These are phyloP conservation scores for Lutraria rhynchaena DNA, from an alignment of 1,140 invertebrate genomes.

Conservation along the genomic window DNA sequence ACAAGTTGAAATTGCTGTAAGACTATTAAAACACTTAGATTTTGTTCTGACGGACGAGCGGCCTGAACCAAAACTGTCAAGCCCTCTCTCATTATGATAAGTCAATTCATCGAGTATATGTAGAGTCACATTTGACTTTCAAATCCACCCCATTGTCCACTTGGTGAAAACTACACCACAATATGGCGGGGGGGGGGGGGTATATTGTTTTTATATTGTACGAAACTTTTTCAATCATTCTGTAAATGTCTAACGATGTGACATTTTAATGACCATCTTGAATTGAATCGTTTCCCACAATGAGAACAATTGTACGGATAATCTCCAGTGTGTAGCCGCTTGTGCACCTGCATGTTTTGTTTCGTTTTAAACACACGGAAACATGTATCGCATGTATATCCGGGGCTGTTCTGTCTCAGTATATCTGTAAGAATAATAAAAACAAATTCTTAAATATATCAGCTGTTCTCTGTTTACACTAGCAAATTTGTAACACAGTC, in stretches of 20 bases:
- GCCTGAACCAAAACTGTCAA: too few species aligned
- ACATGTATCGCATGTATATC: conserved; percentile 92
- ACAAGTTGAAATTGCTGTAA: too few species aligned
- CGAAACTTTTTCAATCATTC: too few species aligned
- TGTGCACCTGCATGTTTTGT: conserved; percentile 47
- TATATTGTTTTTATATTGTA: too few species aligned
- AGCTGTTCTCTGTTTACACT: background rate
- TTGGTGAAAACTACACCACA: too few species aligned
- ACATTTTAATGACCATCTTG: conserved; percentile 91
- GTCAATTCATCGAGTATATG: too few species aligned
- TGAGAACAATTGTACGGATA: conserved; percentile 44
- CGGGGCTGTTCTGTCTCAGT: conserved; percentile 87
- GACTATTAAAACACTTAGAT: too few species aligned
- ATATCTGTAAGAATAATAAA: conserved; percentile 5
- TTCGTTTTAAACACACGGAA: conserved; percentile 79
- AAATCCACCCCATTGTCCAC: too few species aligned
- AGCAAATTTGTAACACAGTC: background rate
- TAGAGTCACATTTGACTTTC: too few species aligned
- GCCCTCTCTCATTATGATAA: too few species aligned
- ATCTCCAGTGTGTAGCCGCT: conserved; percentile 58
- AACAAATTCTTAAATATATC: background rate
- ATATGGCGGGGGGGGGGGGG: too few species aligned
- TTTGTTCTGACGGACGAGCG: too few species aligned
- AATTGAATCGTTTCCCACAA: conserved; percentile 84
- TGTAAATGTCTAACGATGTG: conserved; percentile 43